Base-by-base conservation (phyloP, 2,888 invertebrate genomes). In the Sphecodes monilicornis region DNA sequence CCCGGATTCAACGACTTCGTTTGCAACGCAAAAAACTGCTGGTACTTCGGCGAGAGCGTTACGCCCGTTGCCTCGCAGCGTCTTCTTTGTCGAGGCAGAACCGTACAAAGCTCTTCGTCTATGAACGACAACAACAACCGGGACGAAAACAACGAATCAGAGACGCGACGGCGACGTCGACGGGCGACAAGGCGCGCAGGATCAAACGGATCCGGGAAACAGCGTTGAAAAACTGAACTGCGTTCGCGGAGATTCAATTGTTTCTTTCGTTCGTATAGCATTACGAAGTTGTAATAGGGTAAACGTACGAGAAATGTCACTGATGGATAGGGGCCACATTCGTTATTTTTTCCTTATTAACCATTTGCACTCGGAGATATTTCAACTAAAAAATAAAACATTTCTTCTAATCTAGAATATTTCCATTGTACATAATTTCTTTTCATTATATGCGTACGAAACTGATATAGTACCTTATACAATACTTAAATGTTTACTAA, bases 101-200 rank as follows among this genome's bases (percentile, higher is more conserved):
- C 26, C 11, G 75, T n/a, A 32, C 43, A 36, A 75, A 75, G 66
- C 50, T 50, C 43, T 64, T 66, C 46, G 43, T 32, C 46, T 22
- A 75, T 46, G 22, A 64, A 41, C 74, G 60, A 29, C 69, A 43
- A n/a, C 57, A 69, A 26, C 43, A 64, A 60, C 29, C 60, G 1
- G 36, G 46, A 32, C 66, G 41, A 68, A 66, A 64, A 76, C 73
- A 57, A 41, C 70, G 41, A 46, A 32, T 46, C 57, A 54, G 54
- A 29, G 57, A 66, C 57, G 74, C 76, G 78, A 66, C 69, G 68
- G 80, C 36, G 73, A 39, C 39, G 78, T 68, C n/a, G 46, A 75
- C 75, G 32, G n/a, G 60, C 18, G 43, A 32, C 54, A 69, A n/a
- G n/a, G n/a, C 60, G 66, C 32, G 36, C 10, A 0, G n/a, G 68